phyloP scores from a whole-genome alignment of 1,140 invertebrate species.

The Sitodiplosis mosellana region DNA sequence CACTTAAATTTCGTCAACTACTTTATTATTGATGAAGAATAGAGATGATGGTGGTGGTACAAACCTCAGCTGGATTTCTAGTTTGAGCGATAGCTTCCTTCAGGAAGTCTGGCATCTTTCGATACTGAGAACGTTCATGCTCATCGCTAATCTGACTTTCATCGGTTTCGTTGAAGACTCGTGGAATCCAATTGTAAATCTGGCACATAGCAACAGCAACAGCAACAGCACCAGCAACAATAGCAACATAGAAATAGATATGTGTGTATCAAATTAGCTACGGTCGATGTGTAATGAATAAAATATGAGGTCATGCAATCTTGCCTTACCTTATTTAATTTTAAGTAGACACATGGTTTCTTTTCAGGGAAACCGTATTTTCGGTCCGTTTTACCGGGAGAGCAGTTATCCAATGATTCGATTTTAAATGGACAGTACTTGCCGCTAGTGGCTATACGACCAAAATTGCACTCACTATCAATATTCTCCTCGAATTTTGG shows the following conservation, averaged over 20 bases:
- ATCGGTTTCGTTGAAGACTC: slow-evolving; percentile 54
- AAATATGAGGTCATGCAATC: too few relatives aligned
- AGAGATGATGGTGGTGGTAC: background rate
- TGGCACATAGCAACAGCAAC: slow-evolving; percentile 19
- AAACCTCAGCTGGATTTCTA: background rate
- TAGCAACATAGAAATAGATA: too few relatives aligned
- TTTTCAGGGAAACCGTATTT: slow-evolving; percentile 58
- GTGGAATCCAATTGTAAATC: slow-evolving; percentile 66
- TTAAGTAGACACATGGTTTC: slow-evolving; percentile 65
- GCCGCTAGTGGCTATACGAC: slow-evolving; percentile 12
- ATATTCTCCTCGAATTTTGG: slow-evolving; percentile 6
- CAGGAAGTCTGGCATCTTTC: slow-evolving; percentile 52
- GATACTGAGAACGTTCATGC: background rate
- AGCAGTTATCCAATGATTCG: slow-evolving; percentile 7
- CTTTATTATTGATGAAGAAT: too few relatives aligned
- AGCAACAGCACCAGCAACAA: too few relatives aligned
- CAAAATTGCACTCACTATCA: slow-evolving; percentile 21
- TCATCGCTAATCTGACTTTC: slow-evolving; percentile 31
- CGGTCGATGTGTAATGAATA: too few relatives aligned
- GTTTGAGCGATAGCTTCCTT: slow-evolving; percentile 40
- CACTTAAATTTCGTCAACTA: too few relatives aligned
- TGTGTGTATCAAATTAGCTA: too few relatives aligned
- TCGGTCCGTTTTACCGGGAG: slow-evolving; percentile 38
- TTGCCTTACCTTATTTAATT: slow-evolving; percentile 45
- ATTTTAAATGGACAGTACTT: slow-evolving; percentile 19